Percentiles rank a stretch among this genome's conserved stretches.
These are phyloP conservation scores for Lemur catta DNA, from an alignment of 2,797 vertebrate genomes.

Conservation along the genomic window DNA sequence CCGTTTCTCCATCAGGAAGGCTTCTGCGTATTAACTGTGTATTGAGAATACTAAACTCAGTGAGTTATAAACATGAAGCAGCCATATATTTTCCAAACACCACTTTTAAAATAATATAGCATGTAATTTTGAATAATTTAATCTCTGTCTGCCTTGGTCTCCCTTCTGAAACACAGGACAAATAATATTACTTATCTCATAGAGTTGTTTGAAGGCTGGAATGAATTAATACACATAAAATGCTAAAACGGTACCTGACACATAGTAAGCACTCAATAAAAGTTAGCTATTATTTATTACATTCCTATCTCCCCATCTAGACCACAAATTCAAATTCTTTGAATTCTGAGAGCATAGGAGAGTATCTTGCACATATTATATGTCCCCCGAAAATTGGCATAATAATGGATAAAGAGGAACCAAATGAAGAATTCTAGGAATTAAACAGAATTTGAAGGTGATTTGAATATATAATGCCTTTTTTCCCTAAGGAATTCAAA, in stretches of 20 bases:
- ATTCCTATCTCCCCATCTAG: not conserved
- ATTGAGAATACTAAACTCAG: not conserved
- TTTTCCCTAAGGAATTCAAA: not conserved
- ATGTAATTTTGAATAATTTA: not conserved
- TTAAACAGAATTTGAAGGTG: slow-evolving; percentile 31
- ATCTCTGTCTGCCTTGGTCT: not conserved
- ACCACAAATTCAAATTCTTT: not conserved
- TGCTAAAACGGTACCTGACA: not conserved
- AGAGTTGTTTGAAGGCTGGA: slow-evolving; percentile 2
- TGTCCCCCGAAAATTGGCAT: not conserved
- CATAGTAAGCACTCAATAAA: slow-evolving; percentile 21
- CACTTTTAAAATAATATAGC: not conserved
- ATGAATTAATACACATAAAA: slow-evolving; percentile 9
- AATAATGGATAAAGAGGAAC: not conserved
- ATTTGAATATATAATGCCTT: not conserved
- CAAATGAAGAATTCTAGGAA: slow-evolving; percentile 5
- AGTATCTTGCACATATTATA: not conserved
- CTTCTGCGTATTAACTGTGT: not conserved
- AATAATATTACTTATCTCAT: not conserved
- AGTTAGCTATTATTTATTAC: not conserved
- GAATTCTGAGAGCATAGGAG: not conserved
- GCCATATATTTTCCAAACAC: not conserved
- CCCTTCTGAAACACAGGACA: not conserved
- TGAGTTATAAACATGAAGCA: not conserved
- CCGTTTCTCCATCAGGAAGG: not conserved